Conservation (phyloP, 2,888 invertebrate species). For the Drosophila ochracea region DNA sequence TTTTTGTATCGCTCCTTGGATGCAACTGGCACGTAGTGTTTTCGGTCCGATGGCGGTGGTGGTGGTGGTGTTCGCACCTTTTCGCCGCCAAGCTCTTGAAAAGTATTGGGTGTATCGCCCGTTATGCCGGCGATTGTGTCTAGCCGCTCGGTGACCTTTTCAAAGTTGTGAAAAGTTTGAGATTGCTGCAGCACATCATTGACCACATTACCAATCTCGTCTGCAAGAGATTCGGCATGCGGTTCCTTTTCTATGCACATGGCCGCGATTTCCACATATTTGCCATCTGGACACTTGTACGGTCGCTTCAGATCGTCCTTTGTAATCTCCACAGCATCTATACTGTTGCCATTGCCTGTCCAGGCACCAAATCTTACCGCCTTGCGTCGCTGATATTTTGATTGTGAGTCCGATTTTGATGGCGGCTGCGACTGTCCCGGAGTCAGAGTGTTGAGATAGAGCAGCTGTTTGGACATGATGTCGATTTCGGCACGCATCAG, state of each 20-base stretch:
- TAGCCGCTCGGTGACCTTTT: constrained; percentile 67
- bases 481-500: constrained; percentile 84
- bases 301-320: constrained; percentile 72
- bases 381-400: constrained; percentile 14
- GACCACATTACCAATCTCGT: constrained; percentile 69
- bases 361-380: constrained; percentile 75
- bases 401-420: neutral
- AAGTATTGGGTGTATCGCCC: constrained; percentile 13
- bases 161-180: constrained; percentile 62
- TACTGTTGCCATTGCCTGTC: constrained; percentile 74
- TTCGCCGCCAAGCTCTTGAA: constrained; percentile 29
- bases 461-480: constrained; percentile 81
- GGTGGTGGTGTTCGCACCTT: neutral
- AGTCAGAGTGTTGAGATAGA: constrained; percentile 67
- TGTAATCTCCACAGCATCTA: constrained; percentile 68
- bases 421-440: constrained; percentile 6
- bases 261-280: constrained; percentile 76
- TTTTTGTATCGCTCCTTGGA: constrained; percentile 20
- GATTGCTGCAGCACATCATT: constrained; percentile 68
- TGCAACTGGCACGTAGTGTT: constrained; percentile 2
- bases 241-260: constrained; percentile 73
- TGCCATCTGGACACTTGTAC: constrained; percentile 74
- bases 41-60: neutral
- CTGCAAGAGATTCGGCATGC: constrained; percentile 57
- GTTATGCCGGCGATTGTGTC: constrained; percentile 49